Evolutionary conservation across 2,113 vertebrate genomes (phyloP).

Genomic region (Hippocampus comes): DNA sequence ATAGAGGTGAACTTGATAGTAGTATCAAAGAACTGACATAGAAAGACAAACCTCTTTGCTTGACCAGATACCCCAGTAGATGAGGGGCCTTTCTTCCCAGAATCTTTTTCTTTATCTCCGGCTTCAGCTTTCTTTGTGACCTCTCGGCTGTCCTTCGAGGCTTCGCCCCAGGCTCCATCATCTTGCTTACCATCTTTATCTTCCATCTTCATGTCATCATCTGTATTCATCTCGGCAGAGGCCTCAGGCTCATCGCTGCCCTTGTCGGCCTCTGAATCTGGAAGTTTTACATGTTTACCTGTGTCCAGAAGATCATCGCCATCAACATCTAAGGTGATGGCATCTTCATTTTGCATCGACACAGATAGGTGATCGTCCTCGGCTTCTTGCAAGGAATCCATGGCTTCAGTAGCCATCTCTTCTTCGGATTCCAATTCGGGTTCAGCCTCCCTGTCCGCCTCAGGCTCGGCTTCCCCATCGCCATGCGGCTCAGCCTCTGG

Average conservation of each 20-base stretch:
- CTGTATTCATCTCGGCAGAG: conserved; percentile 85
- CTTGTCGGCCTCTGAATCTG: conserved; percentile 97
- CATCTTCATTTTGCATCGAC: conserved; percentile 99
- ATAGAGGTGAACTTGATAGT: conserved; percentile 98
- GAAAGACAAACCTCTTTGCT: conserved; percentile 99
- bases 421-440: conserved; percentile 62
- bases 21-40: conserved; percentile 99
- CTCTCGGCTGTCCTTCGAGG: conserved; percentile 92
- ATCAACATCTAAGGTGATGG: conserved; percentile 99
- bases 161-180: conserved; percentile 86
- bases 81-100: conserved; percentile 99
- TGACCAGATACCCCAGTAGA: conserved; percentile 98
- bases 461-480: conserved; percentile 62
- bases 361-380: conserved; percentile 99
- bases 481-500: conserved; percentile 28
- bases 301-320: conserved; percentile 99
- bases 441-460: conserved; percentile 35
- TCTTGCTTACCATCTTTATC: conserved; percentile 95
- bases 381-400: conserved; percentile 87
- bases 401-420: conserved; percentile 84
- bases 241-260: conserved; percentile 85
- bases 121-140: conserved; percentile 93
- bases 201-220: conserved; percentile 87
- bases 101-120: conserved; percentile 99
- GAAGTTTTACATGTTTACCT: conserved; percentile 99